Percentiles rank a stretch among this genome's conserved stretches.
Conservation (phyloP, 2,113 vertebrate genomes). For the Spea multiplicata region DNA sequence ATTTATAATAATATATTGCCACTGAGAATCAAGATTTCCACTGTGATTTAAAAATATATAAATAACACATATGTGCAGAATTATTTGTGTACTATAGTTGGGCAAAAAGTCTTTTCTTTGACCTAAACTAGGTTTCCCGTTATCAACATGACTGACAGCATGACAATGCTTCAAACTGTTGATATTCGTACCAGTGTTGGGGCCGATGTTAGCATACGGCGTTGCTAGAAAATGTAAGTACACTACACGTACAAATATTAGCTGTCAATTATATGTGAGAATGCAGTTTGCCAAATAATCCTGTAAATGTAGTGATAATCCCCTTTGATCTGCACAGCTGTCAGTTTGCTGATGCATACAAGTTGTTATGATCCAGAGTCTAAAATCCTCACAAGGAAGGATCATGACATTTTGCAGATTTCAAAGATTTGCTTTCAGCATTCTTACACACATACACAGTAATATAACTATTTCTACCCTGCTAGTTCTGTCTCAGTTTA, state of each 20-base stretch:
- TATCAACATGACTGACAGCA: too few relatives aligned
- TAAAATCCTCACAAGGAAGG: conserved; percentile 18
- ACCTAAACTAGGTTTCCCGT: too few relatives aligned
- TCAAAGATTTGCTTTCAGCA: neutral
- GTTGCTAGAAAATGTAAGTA: neutral
- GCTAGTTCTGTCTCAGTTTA: too few relatives aligned
- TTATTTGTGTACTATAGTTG: too few relatives aligned
- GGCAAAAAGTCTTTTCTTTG: too few relatives aligned
- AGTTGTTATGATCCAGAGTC: conserved; percentile 32
- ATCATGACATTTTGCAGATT: conserved; percentile 18
- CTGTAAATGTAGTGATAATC: conserved; percentile 31
- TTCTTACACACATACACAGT: neutral
- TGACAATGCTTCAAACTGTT: neutral
- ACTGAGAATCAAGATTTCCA: too few relatives aligned
- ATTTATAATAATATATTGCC: too few relatives aligned
- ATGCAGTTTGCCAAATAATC: conserved; percentile 8
- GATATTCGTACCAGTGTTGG: neutral
- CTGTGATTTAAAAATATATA: too few relatives aligned
- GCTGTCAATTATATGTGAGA: conserved; percentile 12
- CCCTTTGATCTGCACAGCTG: conserved; percentile 15
- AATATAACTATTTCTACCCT: too few relatives aligned
- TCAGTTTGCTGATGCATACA: conserved; percentile 35
- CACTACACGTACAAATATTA: conserved; percentile 3
- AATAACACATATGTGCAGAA: too few relatives aligned
- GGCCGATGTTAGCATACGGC: neutral